phyloP scores from a whole-genome alignment of 2,888 invertebrate genomes.

The Tiphia femorata region DNA sequence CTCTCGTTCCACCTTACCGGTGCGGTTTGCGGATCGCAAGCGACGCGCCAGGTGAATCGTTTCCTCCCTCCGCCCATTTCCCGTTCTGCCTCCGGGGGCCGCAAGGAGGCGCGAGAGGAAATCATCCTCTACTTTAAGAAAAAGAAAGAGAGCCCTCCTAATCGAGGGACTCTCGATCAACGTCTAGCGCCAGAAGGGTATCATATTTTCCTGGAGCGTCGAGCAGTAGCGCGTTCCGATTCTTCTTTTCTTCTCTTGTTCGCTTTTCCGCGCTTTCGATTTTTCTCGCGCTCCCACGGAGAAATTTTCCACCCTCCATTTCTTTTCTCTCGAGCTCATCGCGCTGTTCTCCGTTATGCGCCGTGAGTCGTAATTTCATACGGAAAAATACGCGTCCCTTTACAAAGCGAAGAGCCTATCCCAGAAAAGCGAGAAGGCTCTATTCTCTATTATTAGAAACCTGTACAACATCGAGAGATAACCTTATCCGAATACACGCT shows the following conservation, averaged over 20 bases:
- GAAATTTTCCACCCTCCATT: too few relatives aligned
- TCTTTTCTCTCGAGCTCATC: too few relatives aligned
- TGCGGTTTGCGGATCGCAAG: conserved; percentile 17
- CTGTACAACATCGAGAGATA: too few relatives aligned
- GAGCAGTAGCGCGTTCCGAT: conserved; percentile 22
- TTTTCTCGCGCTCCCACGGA: neutral
- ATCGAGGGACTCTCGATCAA: conserved; percentile 57
- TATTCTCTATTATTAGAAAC: too few relatives aligned
- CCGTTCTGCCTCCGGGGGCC: neutral
- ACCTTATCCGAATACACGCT: too few relatives aligned
- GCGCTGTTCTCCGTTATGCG: too few relatives aligned
- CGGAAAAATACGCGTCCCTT: too few relatives aligned
- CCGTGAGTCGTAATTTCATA: too few relatives aligned
- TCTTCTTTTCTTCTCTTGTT: neutral
- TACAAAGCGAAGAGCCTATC: too few relatives aligned
- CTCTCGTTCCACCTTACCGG: conserved; percentile 7
- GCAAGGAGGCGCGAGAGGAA: conserved; percentile 15
- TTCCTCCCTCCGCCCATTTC: conserved; percentile 18
- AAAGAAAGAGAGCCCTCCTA: conserved; percentile 35
- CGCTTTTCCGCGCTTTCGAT: neutral
- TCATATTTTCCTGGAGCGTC: conserved; percentile 55
- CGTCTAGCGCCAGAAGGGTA: conserved; percentile 53
- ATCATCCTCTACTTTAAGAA: conserved; percentile 24
- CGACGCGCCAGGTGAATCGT: conserved; percentile 38
- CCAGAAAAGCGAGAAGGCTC: too few relatives aligned